Conservation (phyloP, 2,888 invertebrate genomes). For the Macrosiphum euphorbiae region DNA sequence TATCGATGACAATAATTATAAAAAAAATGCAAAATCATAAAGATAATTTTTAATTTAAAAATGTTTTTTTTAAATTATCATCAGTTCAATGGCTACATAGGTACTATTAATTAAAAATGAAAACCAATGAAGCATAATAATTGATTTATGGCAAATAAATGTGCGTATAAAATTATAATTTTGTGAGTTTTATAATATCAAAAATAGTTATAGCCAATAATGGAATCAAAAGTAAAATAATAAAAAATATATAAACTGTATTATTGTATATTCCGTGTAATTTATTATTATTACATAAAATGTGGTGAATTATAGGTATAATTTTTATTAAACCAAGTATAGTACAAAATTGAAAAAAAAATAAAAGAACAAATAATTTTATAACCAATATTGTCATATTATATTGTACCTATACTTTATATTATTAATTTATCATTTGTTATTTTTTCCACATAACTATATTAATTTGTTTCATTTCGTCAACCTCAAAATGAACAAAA, state of each 20-base stretch:
- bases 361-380: background rate
- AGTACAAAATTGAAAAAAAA: background rate
- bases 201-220: background rate
- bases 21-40: background rate
- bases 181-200: background rate
- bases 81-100: conserved; percentile 7
- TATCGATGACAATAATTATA: background rate
- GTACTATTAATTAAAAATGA: conserved; percentile 4
- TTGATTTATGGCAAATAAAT: background rate
- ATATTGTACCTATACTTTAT: background rate
- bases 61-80: background rate
- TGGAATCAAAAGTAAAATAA: background rate
- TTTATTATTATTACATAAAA: background rate
- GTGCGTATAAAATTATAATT: background rate
- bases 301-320: background rate
- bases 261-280: background rate
- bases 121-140: background rate
- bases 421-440: background rate
- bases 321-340: background rate
- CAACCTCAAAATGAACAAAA: background rate
- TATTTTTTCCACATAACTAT: background rate
- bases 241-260: background rate
- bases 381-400: background rate
- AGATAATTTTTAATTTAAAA: conserved; percentile 8
- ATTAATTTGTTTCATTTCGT: background rate